Evolutionary conservation across 2,797 vertebrate species (phyloP).

Genomic region (Lindbergichthys nudifrons): DNA sequence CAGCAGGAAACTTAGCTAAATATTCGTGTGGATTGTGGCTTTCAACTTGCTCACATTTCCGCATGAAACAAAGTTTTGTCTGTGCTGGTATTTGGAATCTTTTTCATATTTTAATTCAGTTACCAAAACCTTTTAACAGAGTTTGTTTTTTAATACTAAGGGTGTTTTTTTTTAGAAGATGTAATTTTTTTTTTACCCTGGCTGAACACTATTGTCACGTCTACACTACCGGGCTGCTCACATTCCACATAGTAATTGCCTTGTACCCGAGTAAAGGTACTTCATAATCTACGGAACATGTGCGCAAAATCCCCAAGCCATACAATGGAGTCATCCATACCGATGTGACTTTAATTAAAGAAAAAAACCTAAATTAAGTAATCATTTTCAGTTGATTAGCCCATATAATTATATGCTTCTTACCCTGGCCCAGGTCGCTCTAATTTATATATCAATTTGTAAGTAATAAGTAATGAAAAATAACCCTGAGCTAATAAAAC

Average conservation of each 20-base stretch:
- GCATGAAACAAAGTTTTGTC: background rate
- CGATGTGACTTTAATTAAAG: background rate
- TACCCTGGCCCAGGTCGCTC: background rate
- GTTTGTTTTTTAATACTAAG: background rate
- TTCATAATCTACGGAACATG: too few species aligned
- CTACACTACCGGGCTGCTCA: background rate
- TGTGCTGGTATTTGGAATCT: background rate
- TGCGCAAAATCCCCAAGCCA: too few species aligned
- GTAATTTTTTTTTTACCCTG: background rate
- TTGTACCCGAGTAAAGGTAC: too few species aligned
- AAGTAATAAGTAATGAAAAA: background rate
- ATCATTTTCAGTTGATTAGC: background rate
- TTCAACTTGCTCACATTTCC: conserved; percentile 11
- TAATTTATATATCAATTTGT: background rate
- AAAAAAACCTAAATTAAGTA: background rate
- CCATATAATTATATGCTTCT: background rate
- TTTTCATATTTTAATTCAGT: background rate
- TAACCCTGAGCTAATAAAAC: background rate
- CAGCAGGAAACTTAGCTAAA: conserved; percentile 18
- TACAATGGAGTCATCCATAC: too few species aligned
- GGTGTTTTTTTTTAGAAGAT: background rate
- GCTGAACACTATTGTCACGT: background rate
- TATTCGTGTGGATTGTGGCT: conserved; percentile 6
- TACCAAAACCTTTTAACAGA: background rate
- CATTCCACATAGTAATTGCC: too few species aligned